Conservation (phyloP, 1,140 invertebrate genomes). For the Paraescarpia echinospica region DNA sequence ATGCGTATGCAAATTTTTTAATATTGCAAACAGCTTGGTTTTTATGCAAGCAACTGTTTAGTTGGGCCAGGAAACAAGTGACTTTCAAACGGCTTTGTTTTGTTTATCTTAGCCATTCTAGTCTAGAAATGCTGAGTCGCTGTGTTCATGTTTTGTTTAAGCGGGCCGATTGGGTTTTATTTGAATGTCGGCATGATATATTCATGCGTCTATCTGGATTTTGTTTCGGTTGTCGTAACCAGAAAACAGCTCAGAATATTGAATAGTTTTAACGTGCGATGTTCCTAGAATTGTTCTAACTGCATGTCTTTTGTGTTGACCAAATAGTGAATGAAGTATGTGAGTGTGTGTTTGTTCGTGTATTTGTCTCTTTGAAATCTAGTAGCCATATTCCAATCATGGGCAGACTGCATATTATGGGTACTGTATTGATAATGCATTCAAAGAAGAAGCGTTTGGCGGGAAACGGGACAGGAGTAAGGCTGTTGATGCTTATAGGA, state of each 20-base stretch:
- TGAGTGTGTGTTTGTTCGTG: neutral
- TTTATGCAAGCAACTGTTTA: neutral
- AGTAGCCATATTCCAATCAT: neutral
- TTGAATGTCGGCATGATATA: neutral
- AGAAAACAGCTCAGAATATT: neutral
- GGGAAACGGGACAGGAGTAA: neutral
- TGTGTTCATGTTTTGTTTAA: neutral
- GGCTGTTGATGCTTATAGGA: neutral
- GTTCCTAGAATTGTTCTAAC: conserved; percentile 1
- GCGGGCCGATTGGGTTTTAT: neutral
- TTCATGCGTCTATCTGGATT: neutral
- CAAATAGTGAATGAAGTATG: neutral
- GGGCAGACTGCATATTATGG: neutral
- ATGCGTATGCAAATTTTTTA: neutral
- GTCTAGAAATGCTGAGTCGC: neutral
- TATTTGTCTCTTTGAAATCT: neutral
- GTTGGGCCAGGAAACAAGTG: neutral
- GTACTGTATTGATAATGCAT: neutral
- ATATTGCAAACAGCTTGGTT: neutral
- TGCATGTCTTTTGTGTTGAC: neutral
- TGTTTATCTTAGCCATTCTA: neutral
- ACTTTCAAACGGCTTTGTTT: neutral
- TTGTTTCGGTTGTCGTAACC: neutral
- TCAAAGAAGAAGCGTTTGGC: neutral
- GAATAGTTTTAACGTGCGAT: neutral